Conservation (phyloP, 37 sponge, comb jelly and placozoan genomes). For the Beroe forskalii region DNA sequence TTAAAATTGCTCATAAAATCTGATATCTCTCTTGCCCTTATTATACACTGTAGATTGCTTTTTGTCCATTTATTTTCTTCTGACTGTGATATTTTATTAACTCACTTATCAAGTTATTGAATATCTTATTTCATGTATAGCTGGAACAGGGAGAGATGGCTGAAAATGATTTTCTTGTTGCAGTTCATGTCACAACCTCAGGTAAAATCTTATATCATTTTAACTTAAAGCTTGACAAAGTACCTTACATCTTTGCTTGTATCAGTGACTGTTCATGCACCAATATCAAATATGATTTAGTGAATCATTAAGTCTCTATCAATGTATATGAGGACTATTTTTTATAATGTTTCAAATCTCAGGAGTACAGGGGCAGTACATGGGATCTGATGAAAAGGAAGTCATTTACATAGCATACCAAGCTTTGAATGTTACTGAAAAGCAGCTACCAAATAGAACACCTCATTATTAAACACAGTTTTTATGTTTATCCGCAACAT, state of each 20-base stretch:
- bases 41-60: no score
- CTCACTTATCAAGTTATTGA: no score
- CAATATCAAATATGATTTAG: background rate
- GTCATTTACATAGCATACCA: constrained; percentile 41
- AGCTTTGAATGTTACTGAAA: constrained; percentile 33
- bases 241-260: background rate
- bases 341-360: background rate
- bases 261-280: background rate
- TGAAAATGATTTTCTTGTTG: constrained; percentile 29
- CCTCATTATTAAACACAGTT: no score
- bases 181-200: constrained; percentile 5
- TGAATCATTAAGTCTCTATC: background rate
- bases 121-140: no score
- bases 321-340: background rate
- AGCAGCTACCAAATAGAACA: no score
- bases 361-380: constrained; percentile 48
- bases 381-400: constrained; percentile 52
- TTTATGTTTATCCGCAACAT: no score
- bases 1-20: no score
- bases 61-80: no score
- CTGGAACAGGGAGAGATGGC: no score
- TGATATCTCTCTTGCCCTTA: no score
- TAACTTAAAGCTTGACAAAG: background rate
- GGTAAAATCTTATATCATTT: background rate
- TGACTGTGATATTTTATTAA: no score